Conservation (phyloP, 2,113 vertebrate species). For the Psilopsiagon aurifrons region DNA sequence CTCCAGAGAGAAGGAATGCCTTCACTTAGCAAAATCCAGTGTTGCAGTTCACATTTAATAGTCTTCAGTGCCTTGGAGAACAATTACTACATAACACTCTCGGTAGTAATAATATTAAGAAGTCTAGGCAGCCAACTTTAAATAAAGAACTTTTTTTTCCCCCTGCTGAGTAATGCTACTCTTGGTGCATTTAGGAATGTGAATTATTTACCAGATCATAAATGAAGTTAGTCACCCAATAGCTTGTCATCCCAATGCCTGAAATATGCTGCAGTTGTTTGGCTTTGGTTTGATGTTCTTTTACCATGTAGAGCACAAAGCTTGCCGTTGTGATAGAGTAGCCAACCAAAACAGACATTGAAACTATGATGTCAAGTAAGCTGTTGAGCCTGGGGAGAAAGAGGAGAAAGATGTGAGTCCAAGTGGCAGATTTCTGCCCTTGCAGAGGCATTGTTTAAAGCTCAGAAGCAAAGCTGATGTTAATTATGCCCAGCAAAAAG, state of each 20-base stretch:
- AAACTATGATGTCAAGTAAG: slow-evolving; percentile 88
- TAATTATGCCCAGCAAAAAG: neutral
- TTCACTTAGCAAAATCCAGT: slow-evolving; percentile 4
- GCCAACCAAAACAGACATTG: slow-evolving; percentile 88
- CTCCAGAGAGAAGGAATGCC: neutral
- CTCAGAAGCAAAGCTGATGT: neutral
- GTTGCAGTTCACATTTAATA: neutral
- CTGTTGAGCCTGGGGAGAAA: slow-evolving; percentile 79
- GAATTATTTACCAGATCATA: slow-evolving; percentile 91
- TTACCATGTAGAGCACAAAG: slow-evolving; percentile 91
- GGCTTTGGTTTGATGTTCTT: slow-evolving; percentile 89
- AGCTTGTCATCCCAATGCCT: slow-evolving; percentile 87
- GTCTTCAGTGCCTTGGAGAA: slow-evolving; percentile 4
- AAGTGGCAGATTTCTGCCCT: neutral
- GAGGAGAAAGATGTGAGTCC: neutral
- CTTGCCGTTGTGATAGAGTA: slow-evolving; percentile 93
- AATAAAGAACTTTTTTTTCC: neutral
- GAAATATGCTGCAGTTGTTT: slow-evolving; percentile 95
- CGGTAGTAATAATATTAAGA: slow-evolving; percentile 6
- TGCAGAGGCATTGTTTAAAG: slow-evolving; percentile 2
- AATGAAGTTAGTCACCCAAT: slow-evolving; percentile 92
- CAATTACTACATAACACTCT: neutral
- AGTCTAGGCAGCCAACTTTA: slow-evolving; percentile 12
- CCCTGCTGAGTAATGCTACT: neutral
- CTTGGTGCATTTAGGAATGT: neutral